Percentiles rank a stretch among this genome's conserved stretches.
These are phyloP conservation scores for Sinelater perroti DNA, from an alignment of 2,888 invertebrate species.

Conservation along the genomic window DNA sequence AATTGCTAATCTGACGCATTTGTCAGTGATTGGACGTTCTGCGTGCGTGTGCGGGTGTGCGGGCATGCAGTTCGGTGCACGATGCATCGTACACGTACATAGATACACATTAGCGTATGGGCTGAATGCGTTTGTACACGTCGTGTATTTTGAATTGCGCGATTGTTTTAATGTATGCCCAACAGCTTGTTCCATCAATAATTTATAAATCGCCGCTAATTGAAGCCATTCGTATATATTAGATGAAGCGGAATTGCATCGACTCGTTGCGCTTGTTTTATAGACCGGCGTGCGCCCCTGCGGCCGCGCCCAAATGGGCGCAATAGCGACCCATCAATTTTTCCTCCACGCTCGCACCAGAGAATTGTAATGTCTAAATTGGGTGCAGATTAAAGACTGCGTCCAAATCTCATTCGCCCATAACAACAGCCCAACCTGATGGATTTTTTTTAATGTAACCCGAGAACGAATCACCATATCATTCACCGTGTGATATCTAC, in stretches of 20 bases:
- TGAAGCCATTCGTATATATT: constrained; percentile 45
- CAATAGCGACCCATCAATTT: too few species aligned
- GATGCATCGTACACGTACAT: constrained; percentile 7
- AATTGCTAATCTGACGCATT: constrained; percentile 63
- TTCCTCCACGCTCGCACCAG: too few species aligned
- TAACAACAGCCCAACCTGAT: too few species aligned
- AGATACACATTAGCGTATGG: constrained; percentile 10
- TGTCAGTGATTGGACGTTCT: constrained; percentile 50
- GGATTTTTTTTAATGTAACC: too few species aligned
- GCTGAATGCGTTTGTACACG: constrained; percentile 30
- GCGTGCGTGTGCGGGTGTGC: constrained; percentile 26
- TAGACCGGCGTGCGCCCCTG: too few species aligned
- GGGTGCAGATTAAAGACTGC: too few species aligned
- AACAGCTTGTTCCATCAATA: constrained; percentile 32
- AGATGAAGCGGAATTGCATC: constrained; percentile 19
- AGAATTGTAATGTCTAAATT: too few species aligned
- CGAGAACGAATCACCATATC: too few species aligned
- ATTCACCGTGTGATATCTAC: too few species aligned
- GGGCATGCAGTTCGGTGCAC: constrained; percentile 23
- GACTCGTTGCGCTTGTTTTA: constrained; percentile 16
- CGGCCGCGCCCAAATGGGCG: too few species aligned
- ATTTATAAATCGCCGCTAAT: constrained; percentile 44
- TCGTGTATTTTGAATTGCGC: constrained; percentile 31
- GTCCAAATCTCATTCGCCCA: too few species aligned
- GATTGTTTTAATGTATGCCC: constrained; percentile 32